Evolutionary conservation across 2,888 invertebrate genomes (phyloP).

Genomic region (Zygogramma bicolorata): DNA sequence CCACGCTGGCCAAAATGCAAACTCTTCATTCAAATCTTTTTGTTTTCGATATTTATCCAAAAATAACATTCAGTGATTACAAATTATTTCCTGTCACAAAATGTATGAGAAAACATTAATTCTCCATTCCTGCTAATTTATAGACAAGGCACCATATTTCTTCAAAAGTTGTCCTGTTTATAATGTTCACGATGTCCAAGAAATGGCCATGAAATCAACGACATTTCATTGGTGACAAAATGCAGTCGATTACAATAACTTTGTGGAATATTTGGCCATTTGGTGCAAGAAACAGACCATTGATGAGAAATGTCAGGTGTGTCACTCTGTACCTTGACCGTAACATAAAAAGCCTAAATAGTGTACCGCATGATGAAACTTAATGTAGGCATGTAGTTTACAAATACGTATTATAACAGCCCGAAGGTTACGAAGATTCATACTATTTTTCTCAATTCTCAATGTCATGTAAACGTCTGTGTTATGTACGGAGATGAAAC

Average conservation of each 20-base stretch:
- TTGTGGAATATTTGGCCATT: background rate
- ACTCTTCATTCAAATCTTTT: too few relatives aligned
- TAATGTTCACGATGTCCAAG: too few relatives aligned
- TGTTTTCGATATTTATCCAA: too few relatives aligned
- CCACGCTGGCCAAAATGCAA: too few relatives aligned
- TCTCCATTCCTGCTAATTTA: too few relatives aligned
- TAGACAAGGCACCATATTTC: too few relatives aligned
- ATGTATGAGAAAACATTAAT: too few relatives aligned
- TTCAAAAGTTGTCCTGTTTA: too few relatives aligned
- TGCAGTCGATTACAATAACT: background rate
- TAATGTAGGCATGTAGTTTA: constrained; percentile 4
- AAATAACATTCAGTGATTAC: too few relatives aligned
- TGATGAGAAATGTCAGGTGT: background rate
- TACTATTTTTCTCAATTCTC: constrained; percentile 16
- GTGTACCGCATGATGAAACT: constrained; percentile 12
- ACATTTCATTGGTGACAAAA: background rate
- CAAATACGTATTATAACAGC: constrained; percentile 1
- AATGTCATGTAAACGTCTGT: constrained; percentile 14
- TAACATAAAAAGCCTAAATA: background rate
- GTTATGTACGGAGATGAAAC: background rate
- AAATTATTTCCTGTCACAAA: too few relatives aligned
- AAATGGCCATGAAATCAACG: background rate
- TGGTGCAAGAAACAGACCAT: background rate
- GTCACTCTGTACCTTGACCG: constrained; percentile 13
- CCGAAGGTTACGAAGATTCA: constrained; percentile 22